Base-by-base conservation (phyloP, 1,140 invertebrate species). In the Mycetomoellerius zeteki region DNA sequence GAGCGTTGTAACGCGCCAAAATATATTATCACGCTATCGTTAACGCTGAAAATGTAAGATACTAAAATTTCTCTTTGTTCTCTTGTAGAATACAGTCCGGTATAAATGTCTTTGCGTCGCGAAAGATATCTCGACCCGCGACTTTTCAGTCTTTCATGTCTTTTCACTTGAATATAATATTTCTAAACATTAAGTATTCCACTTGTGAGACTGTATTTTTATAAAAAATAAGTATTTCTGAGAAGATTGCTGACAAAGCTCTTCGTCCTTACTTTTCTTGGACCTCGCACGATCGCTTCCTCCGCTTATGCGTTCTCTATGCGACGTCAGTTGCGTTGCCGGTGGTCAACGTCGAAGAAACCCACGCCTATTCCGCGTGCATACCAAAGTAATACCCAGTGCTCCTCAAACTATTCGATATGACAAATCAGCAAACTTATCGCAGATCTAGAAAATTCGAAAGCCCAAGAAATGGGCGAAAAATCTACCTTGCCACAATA, bases 281-380 rank as follows among this genome's bases (percentile, higher is more conserved):
- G 67, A 30, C 4, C 12, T 27, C 24, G 69, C 37, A 27, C 33
- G 37, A 64, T 47, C 69, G 54, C 54, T 82, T 84, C 82, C 75
- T 85, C 75, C 82, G 72, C 73, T 78, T 78, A 78, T 78, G 58
- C 72, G 47, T n/a, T 52, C 73, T 52, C 60, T 21, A 50, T 3
- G 37, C 64, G 64, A 69, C 69, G 33, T 37, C 64, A 43, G 72
- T 60, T 65, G 65, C 50, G 82, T 88, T 87, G 89, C 76, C 73
- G 89, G 90, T 90, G 89, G 89, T 65, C 76, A 90, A 33, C 64
- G 52, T n/a, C 19, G 24, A 47, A 77, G 86, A 81, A 88, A 75
- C 90, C 90, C 87, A 90, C 90, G 86, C 90, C 37, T 90, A 86
- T 88, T 88, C 89, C 54, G 62, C 62, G 58, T 80, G 84, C 89